Evolutionary conservation across 37 sponge, comb jelly and placozoan species (phyloP).

Genomic region (Lycopodina hypogea): DNA sequence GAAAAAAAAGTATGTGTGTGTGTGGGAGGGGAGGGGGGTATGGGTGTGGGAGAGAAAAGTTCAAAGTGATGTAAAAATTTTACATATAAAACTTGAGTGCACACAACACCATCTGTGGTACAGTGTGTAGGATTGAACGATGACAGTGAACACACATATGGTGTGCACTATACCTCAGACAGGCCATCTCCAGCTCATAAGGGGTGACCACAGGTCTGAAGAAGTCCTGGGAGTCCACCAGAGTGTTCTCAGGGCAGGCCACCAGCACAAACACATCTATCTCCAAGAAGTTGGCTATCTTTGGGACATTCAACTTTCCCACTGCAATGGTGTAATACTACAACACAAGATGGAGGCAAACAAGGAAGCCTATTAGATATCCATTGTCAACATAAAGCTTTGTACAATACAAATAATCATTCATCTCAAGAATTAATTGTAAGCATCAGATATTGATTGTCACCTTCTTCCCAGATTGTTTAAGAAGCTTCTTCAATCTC

Average conservation of each 20-base stretch:
- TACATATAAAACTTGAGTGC: too few relatives aligned
- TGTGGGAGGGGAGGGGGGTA: too few relatives aligned
- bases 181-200: slow-evolving; percentile 90
- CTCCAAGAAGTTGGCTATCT: slow-evolving; percentile 98
- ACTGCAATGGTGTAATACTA: slow-evolving; percentile 90
- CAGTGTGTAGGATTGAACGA: too few relatives aligned
- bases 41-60: too few relatives aligned
- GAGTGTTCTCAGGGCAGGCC: slow-evolving; percentile 88
- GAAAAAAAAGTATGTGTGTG: too few relatives aligned
- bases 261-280: slow-evolving; percentile 92
- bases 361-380: too few relatives aligned
- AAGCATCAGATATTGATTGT: neutral
- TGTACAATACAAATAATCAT: neutral
- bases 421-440: neutral
- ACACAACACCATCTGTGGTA: too few relatives aligned
- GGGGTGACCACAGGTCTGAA: slow-evolving; percentile 96
- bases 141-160: neutral
- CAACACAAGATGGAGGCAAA: neutral
- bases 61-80: too few relatives aligned
- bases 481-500: slow-evolving; percentile 72
- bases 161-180: slow-evolving; percentile 47
- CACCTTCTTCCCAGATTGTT: slow-evolving; percentile 83
- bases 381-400: neutral
- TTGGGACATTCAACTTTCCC: slow-evolving; percentile 94
- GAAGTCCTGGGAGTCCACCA: slow-evolving; percentile 90